A percentile compares a stretch with the other conserved stretches of the same genome.
phyloP scores from a whole-genome alignment of 2,797 vertebrate genomes.

The Octomys mimax region DNA sequence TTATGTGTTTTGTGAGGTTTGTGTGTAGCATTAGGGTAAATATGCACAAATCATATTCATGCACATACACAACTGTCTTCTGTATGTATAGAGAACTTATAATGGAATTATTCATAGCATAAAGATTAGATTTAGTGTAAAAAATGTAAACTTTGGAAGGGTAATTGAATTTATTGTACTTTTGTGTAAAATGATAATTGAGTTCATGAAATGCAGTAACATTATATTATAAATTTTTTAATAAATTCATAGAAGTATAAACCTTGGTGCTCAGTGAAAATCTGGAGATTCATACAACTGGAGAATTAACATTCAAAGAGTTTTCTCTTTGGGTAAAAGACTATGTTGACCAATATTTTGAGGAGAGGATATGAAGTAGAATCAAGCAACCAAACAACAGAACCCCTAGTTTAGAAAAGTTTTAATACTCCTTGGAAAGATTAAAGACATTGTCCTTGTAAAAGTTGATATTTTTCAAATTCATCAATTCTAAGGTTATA shows the following conservation, averaged over 20 bases:
- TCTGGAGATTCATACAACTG: neutral
- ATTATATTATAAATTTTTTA: neutral
- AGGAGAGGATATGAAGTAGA: neutral
- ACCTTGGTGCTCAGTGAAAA: slow-evolving; percentile 15
- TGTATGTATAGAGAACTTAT: neutral
- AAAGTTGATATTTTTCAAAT: slow-evolving; percentile 42
- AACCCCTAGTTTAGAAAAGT: neutral
- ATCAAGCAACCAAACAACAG: neutral
- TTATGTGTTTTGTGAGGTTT: neutral
- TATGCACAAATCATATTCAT: neutral
- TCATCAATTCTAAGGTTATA: neutral
- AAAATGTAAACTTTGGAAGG: slow-evolving; percentile 4
- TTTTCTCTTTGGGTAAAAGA: neutral
- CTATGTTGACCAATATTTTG: neutral
- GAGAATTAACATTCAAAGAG: slow-evolving; percentile 4
- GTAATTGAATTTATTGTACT: neutral
- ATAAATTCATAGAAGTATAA: neutral
- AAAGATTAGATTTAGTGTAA: slow-evolving; percentile 30
- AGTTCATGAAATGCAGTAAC: slow-evolving; percentile 41
- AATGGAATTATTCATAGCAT: slow-evolving; percentile 25
- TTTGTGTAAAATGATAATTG: neutral
- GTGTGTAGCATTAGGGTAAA: neutral
- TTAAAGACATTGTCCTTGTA: neutral
- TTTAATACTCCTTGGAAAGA: neutral
- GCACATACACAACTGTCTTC: neutral